phyloP scores from a whole-genome alignment of 1,140 invertebrate species.

The Drosophila mauritiana region DNA sequence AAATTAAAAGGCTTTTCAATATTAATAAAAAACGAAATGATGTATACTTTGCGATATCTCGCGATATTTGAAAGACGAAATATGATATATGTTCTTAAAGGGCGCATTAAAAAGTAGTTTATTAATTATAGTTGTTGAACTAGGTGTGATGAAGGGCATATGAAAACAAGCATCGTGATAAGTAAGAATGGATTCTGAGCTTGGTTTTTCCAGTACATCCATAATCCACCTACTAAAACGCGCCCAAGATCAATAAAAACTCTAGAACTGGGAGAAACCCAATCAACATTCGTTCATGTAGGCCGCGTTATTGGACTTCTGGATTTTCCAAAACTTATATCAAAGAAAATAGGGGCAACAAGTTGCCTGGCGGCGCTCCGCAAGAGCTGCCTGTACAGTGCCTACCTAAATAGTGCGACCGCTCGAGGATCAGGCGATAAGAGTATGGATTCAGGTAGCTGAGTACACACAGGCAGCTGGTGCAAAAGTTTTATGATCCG shows the following conservation, averaged over 20 bases:
- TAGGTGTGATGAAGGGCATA: neutral
- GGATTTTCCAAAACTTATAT: conserved; percentile 81
- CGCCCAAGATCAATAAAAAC: conserved; percentile 65
- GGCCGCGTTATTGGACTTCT: conserved; percentile 25
- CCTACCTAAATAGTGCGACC: conserved; percentile 71
- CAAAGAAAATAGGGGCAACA: conserved; percentile 71
- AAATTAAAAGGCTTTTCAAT: too few relatives aligned
- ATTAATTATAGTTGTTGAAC: neutral
- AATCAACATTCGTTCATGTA: conserved; percentile 68
- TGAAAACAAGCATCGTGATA: neutral
- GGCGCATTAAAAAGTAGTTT: too few relatives aligned
- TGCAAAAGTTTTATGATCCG: conserved; percentile 56
- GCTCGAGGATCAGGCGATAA: neutral
- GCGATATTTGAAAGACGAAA: too few relatives aligned
- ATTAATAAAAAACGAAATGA: too few relatives aligned
- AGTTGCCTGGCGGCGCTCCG: conserved; percentile 55
- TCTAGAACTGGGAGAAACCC: conserved; percentile 60
- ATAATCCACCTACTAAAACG: conserved; percentile 44
- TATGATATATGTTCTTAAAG: too few relatives aligned
- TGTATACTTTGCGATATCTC: too few relatives aligned
- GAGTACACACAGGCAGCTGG: conserved; percentile 43
- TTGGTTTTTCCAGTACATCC: conserved; percentile 23
- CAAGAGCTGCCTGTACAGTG: conserved; percentile 26
- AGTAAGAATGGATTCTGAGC: conserved; percentile 5
- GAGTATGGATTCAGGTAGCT: conserved; percentile 33